These are phyloP conservation scores for Ostrea denselamellosa DNA, from an alignment of 1,140 invertebrate species.

Conservation along the genomic window DNA sequence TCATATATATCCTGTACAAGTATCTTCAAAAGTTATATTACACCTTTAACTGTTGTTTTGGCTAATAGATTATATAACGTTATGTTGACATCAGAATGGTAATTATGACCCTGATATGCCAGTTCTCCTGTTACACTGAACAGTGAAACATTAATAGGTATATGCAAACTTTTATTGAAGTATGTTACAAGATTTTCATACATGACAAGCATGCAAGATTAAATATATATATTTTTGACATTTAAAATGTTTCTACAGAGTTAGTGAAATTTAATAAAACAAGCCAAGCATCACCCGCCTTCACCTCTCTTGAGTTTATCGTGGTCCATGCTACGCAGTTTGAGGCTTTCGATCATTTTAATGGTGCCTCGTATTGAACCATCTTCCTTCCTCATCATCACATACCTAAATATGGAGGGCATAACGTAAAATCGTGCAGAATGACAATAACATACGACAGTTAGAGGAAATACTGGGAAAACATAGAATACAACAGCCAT, in stretches of 20 bases:
- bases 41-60: too few relatives aligned
- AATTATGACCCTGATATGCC: too few relatives aligned
- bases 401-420: conserved; percentile 83
- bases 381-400: conserved; percentile 88
- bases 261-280: conserved; percentile 6
- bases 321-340: conserved; percentile 75
- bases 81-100: too few relatives aligned
- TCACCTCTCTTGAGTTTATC: conserved; percentile 71
- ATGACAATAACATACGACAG: not conserved
- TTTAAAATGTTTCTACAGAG: not conserved
- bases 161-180: not conserved
- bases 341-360: conserved; percentile 85
- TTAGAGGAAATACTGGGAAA: not conserved
- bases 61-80: too few relatives aligned
- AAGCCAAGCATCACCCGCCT: conserved; percentile 52
- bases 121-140: too few relatives aligned
- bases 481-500: not conserved
- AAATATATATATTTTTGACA: not conserved
- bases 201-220: not conserved
- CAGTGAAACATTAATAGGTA: not conserved
- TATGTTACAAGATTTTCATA: not conserved
- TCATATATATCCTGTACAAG: too few relatives aligned
- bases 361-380: conserved; percentile 86
- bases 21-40: too few relatives aligned
- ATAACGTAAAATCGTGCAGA: conserved; percentile 51